Base-by-base conservation (phyloP, 1,140 invertebrate genomes). In the Coboldia fuscipes region DNA sequence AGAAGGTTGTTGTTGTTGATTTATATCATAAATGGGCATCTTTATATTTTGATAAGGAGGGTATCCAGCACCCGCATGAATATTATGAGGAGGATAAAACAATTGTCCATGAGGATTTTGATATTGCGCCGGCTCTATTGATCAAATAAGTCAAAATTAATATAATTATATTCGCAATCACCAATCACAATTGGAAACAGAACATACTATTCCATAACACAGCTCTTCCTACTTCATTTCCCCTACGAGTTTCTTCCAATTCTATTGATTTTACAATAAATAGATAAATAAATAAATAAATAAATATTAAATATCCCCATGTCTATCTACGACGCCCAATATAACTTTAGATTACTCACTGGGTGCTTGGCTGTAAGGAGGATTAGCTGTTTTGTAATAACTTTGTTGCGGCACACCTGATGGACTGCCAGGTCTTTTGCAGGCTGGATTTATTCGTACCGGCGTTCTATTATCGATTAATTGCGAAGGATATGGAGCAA, bases 151-250 rank as follows among this genome's bases (percentile, higher is more conserved):
- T 23, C 5, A 23, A 23, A 7, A 7, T 31, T 6, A 19, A 21
- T 20, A 48, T 43, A 16, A 38, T 24, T 30, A 41, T 28, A 37
- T 33, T 39, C 36, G 40, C 39, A 42, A 37, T 38, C 35, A 15
- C 33, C 22, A 8, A 33, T 23, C 9, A 5, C 18, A 4, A 27
- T 14, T 35, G 19, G 26, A 33, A 38, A 41, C 13, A 30, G 34
- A 21, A 70, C 75, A 75, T 60, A 81, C 76, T 79, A 60, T 78
- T 79, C 75, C 75, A 80, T 43, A 79, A 66, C 44, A 80, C 74
- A 41, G 72, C 71, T 50, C 75, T 63, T 43, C 71, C 64, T 64
- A 76, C 73, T 48, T 75, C 71, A 51, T 72, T 68, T 51, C 69
- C 63, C 56, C 71, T 66, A 42, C 72, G 63, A 51, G 66, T 68